Percentiles rank a stretch among this genome's conserved stretches.
These are phyloP conservation scores for Uromys caudimaculatus DNA, from an alignment of 2,797 vertebrate genomes.

Conservation along the genomic window DNA sequence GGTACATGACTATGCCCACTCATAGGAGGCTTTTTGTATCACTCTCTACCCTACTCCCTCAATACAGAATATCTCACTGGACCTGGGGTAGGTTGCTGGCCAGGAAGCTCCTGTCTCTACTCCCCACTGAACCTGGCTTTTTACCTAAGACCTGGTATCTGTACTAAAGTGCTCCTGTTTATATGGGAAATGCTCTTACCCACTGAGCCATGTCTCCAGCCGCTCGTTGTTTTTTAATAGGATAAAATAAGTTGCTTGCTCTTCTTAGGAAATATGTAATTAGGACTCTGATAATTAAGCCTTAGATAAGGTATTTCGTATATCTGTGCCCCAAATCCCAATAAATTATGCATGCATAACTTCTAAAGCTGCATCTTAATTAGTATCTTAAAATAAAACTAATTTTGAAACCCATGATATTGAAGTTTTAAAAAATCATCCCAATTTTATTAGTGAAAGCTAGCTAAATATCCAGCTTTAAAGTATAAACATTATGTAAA, in stretches of 20 bases:
- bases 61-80: background rate
- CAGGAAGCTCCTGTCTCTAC: background rate
- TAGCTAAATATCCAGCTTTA: slow-evolving; percentile 21
- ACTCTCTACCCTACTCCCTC: background rate
- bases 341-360: slow-evolving; percentile 73
- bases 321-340: slow-evolving; percentile 59
- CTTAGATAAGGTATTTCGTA: slow-evolving; percentile 64
- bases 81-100: background rate
- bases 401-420: slow-evolving; percentile 62
- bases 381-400: slow-evolving; percentile 74
- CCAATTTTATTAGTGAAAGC: slow-evolving; percentile 60
- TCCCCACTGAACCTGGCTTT: background rate
- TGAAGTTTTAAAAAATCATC: slow-evolving; percentile 50
- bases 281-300: slow-evolving; percentile 77
- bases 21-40: background rate
- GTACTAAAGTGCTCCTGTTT: background rate
- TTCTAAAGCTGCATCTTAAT: slow-evolving; percentile 74
- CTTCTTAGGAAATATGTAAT: slow-evolving; percentile 69
- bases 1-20: background rate
- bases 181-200: background rate
- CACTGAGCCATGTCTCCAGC: background rate
- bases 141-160: background rate
- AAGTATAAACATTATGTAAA: slow-evolving; percentile 42
- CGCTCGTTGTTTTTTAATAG: slow-evolving; percentile 66
- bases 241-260: slow-evolving; percentile 67